Base-by-base conservation (phyloP, 2,113 vertebrate genomes). In the Boulengeromyrus knoepffleri region DNA sequence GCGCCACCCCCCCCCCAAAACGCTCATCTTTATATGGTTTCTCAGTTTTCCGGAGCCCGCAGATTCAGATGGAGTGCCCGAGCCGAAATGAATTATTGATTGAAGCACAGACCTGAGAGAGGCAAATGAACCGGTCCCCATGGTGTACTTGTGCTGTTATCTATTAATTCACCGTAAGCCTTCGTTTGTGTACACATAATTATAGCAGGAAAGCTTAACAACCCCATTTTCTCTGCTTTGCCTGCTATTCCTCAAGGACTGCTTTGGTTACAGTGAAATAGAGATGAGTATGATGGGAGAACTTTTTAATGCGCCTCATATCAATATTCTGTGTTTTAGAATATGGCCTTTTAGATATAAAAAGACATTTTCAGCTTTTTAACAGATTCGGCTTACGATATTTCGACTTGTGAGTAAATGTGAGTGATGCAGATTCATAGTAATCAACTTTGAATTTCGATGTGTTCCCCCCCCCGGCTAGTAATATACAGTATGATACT, bases 31-130 rank as follows among this genome's bases (percentile, higher is more conserved):
- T 88, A 50, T 74, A 46, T 50, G 53, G 56, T 93, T 93, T 92
- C 21, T 62, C 90, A 56, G 88, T 89, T 91, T 91, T 87, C 93
- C 90, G 19, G 47, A 24, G 36, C 86, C 66, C 27, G 0, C 80
- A 93, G 91, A 93, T 94, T 92, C 94, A 90, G 94, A 95, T 94
- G 94, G 94, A 94, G 90, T 93, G 92, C 91, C 94, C 70, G 92
- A 89, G 92, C 92, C 92, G 88, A 90, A 93, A 94, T 95, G 92
- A 94, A 95, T 95, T 95, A 95, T 95, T 95, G 95, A 95, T 94
- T 83, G 90, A 13, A 88, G 90, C 89, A 91, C 86, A 91, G 92
- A 91, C 93, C 92, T 88, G 89, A 89, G 91, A 92, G 70, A 91
- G 89, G 88, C 91, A 92, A 92, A 91, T 92, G 94, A 93, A 94